phyloP scores from a whole-genome alignment of 2,888 invertebrate genomes.

The Meandrusa payeni region DNA sequence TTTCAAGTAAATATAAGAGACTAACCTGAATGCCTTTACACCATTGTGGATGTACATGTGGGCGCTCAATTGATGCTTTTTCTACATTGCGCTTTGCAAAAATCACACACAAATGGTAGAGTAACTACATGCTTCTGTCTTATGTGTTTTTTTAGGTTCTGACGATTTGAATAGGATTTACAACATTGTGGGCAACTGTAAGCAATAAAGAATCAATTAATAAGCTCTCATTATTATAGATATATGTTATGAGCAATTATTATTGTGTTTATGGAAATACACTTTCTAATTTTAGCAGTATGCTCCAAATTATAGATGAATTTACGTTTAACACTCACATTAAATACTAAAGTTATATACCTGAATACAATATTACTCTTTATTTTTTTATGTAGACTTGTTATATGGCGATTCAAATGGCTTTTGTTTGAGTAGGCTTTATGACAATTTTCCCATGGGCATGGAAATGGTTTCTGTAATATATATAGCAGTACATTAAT shows the following conservation, averaged over 20 bases:
- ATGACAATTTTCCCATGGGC: slow-evolving; percentile 77
- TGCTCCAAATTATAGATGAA: too few species aligned
- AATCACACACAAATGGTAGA: slow-evolving; percentile 67
- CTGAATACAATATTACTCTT: slow-evolving; percentile 50
- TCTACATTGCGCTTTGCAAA: slow-evolving; percentile 74
- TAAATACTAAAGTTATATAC: too few species aligned
- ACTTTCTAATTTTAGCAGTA: too few species aligned
- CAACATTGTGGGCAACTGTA: slow-evolving; percentile 71
- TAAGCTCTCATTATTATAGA: too few species aligned
- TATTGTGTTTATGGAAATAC: too few species aligned
- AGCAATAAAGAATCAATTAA: slow-evolving; percentile 20
- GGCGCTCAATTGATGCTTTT: slow-evolving; percentile 79
- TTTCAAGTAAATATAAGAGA: too few species aligned
- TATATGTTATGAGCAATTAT: too few species aligned
- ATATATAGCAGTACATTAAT: neutral
- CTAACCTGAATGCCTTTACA: slow-evolving; percentile 59
- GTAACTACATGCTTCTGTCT: slow-evolving; percentile 61
- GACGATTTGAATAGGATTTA: slow-evolving; percentile 70
- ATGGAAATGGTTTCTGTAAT: slow-evolving; percentile 80
- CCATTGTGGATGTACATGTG: slow-evolving; percentile 81
- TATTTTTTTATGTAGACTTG: slow-evolving; percentile 61
- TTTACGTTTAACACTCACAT: too few species aligned
- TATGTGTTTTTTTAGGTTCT: slow-evolving; percentile 81
- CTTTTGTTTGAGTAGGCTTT: slow-evolving; percentile 82
- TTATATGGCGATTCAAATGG: slow-evolving; percentile 82